Evolutionary conservation across 1,140 invertebrate genomes (phyloP).

Genomic region (Pseudomyrmex gracilis): DNA sequence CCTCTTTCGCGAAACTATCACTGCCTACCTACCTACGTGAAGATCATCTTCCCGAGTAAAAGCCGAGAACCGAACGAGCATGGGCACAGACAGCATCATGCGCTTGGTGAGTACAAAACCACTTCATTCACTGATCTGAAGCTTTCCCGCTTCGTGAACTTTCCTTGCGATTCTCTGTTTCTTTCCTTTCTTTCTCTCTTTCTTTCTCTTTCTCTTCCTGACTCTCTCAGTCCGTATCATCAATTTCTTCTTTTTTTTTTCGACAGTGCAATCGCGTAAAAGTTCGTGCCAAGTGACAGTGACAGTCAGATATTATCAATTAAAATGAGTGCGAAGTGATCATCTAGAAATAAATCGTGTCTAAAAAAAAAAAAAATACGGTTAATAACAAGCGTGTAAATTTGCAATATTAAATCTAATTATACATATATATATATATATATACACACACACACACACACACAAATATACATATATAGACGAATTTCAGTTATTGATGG

Average conservation of each 20-base stretch:
- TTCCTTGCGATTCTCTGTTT: slow-evolving; percentile 23
- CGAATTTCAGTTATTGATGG: neutral
- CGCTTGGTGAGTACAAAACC: slow-evolving; percentile 79
- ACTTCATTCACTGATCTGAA: slow-evolving; percentile 61
- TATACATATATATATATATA: too few relatives aligned
- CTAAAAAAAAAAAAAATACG: neutral
- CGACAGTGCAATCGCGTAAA: neutral
- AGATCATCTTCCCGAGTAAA: slow-evolving; percentile 78
- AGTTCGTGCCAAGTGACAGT: slow-evolving; percentile 62
- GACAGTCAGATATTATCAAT: slow-evolving; percentile 33
- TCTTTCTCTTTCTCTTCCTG: neutral
- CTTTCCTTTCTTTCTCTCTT: slow-evolving; percentile 13
- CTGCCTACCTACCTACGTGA: slow-evolving; percentile 41
- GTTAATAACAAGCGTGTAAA: neutral
- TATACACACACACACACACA: too few relatives aligned
- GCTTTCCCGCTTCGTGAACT: slow-evolving; percentile 37
- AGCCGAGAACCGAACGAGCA: slow-evolving; percentile 71
- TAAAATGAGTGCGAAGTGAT: slow-evolving; percentile 64
- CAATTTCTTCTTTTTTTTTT: neutral
- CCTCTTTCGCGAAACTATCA: slow-evolving; percentile 66
- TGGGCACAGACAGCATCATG: slow-evolving; percentile 78
- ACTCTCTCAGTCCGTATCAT: neutral
- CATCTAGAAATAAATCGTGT: neutral
- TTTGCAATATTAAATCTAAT: neutral
- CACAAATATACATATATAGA: neutral